Evolutionary conservation across 2,888 invertebrate genomes (phyloP), one percentile per base, ranked within the genome.

Genomic region (Dinocampus coccinellae): DNA sequence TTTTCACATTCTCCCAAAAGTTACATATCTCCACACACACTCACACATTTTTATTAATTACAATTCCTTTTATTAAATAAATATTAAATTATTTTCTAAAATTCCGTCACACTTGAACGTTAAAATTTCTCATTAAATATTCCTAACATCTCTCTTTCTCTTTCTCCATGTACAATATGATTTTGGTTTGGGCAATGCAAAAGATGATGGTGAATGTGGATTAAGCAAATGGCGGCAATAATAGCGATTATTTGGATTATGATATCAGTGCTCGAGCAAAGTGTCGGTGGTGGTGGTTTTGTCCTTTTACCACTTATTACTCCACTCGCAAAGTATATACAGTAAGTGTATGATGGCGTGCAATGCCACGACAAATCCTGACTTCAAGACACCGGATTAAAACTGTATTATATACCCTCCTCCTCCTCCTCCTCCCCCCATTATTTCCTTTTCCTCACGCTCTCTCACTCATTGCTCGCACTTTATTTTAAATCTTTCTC

Each of bases 171-270:
- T n/a, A n/a, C n/a, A n/a, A n/a, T n/a, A n/a, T n/a, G n/a, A n/a
- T n/a, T n/a, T n/a, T n/a, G n/a, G n/a, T n/a, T n/a, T n/a, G n/a
- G n/a, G n/a, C n/a, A n/a, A n/a, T n/a, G n/a, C n/a, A n/a, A n/a
- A n/a, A n/a, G n/a, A n/a, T n/a, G n/a, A n/a, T n/a, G n/a, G n/a
- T n/a, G n/a, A n/a, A n/a, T n/a, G n/a, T 61, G 86, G 87, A 87
- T 87, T 87, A 87, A 85, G 83, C 83, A 85, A 87, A 87, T 86
- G 85, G 84, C 81, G 82, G 86, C 85, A 87, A 87, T 87, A 87
- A 87, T 85, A 84, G 87, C 85, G 86, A 87, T 87, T 87, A 87
- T 86, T 87, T 84, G 87, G 87, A 86, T 87, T 87, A 87, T 87
- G 86, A 87, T 87, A 87, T 87, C 85, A 87, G 85, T 47, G 47